Evolutionary conservation across 2,113 vertebrate species (phyloP).

Genomic region (Ochotona curzoniae): DNA sequence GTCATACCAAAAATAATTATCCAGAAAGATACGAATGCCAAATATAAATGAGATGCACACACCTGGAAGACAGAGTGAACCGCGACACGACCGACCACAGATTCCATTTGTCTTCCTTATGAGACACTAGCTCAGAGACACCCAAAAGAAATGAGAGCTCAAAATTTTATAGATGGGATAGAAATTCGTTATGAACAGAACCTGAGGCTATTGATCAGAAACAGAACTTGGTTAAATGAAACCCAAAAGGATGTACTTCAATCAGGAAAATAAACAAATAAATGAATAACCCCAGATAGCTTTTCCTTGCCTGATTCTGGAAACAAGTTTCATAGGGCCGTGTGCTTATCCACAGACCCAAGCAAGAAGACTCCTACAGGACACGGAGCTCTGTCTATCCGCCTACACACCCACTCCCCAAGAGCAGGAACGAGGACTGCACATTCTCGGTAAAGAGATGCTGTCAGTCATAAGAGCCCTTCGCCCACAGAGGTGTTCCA

Average conservation of each 20-base stretch:
- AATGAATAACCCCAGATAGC: not conserved
- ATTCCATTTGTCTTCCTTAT: not conserved
- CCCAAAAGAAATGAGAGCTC: not conserved
- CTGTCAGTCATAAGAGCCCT: not conserved
- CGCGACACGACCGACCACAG: not conserved
- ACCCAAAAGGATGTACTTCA: conserved; percentile 7
- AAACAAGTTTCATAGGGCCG: not conserved
- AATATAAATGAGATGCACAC: not conserved
- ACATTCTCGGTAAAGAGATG: not conserved
- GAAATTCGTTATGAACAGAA: conserved; percentile 22
- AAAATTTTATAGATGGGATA: not conserved
- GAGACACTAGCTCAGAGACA: conserved; percentile 4
- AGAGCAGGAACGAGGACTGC: not conserved
- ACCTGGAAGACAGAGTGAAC: not conserved
- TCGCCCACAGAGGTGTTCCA: not conserved
- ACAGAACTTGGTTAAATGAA: conserved; percentile 19
- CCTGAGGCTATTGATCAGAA: not conserved
- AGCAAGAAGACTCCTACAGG: not conserved
- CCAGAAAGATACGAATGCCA: not conserved
- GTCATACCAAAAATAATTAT: conserved; percentile 30
- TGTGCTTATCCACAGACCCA: not conserved
- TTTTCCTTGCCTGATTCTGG: not conserved
- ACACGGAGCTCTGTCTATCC: not conserved
- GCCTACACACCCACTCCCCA: not conserved
- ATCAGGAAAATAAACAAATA: too few relatives aligned